Evolutionary conservation across 2,888 invertebrate genomes (phyloP).

Genomic region (Stenodera caucasica): DNA sequence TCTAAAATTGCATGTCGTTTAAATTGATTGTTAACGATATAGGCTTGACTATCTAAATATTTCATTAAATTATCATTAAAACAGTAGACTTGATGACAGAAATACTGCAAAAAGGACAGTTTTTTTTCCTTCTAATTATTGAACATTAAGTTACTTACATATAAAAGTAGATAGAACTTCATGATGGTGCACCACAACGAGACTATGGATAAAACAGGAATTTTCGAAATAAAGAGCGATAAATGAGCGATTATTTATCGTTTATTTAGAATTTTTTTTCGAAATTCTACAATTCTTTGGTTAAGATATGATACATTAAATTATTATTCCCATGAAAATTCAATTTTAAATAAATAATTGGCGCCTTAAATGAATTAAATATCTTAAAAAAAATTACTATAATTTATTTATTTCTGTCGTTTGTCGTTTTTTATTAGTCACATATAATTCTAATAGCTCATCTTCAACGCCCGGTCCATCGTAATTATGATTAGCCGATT

Average conservation of each 20-base stretch:
- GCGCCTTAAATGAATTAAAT: no score
- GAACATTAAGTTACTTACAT: background rate
- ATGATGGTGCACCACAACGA: background rate
- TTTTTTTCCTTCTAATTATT: background rate
- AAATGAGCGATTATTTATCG: background rate
- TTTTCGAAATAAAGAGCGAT: background rate
- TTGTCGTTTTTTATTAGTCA: slow-evolving; percentile 21
- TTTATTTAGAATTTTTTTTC: background rate
- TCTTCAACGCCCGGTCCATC: slow-evolving; percentile 30
- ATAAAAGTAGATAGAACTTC: background rate
- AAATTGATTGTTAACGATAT: slow-evolving; percentile 16
- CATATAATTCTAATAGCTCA: slow-evolving; percentile 14
- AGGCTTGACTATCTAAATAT: slow-evolving; percentile 15
- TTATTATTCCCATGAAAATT: background rate
- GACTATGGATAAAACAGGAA: background rate
- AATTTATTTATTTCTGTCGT: slow-evolving; percentile 13
- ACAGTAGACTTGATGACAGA: background rate
- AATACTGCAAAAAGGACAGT: background rate
- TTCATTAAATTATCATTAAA: slow-evolving; percentile 8
- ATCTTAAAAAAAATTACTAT: background rate
- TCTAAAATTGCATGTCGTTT: slow-evolving; percentile 13
- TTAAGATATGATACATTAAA: background rate
- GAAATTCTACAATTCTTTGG: slow-evolving; percentile 5
- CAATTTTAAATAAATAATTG: slow-evolving; percentile 1
- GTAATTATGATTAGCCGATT: slow-evolving; percentile 35